Conservation (phyloP, 2,113 vertebrate genomes). For the Actinemys pallida region DNA sequence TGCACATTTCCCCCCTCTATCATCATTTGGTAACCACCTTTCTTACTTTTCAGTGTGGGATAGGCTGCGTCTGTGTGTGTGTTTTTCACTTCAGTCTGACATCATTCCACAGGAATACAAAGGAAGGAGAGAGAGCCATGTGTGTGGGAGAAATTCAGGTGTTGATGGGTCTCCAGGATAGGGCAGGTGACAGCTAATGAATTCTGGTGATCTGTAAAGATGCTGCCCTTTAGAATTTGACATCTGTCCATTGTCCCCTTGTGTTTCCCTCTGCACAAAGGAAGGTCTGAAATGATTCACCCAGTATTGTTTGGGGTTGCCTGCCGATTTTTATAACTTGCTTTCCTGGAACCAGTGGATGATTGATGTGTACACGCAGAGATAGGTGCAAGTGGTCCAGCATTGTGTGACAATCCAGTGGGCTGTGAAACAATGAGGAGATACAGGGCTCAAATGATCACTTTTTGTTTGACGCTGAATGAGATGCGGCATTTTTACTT, state of each 20-base stretch:
- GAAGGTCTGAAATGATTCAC: neutral
- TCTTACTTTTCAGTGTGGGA: neutral
- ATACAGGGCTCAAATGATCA: neutral
- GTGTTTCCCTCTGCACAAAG: neutral
- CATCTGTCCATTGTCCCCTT: neutral
- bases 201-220: neutral
- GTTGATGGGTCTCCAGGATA: neutral
- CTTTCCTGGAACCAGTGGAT: neutral
- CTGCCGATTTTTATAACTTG: neutral
- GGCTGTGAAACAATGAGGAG: neutral
- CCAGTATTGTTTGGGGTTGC: neutral
- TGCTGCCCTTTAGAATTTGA: neutral
- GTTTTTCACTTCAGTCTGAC: neutral
- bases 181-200: neutral
- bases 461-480: neutral
- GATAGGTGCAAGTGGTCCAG: neutral
- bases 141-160: neutral
- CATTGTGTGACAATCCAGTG: neutral
- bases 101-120: neutral
- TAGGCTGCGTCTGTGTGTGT: neutral
- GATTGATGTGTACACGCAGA: neutral
- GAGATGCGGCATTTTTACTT: neutral
- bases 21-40: neutral
- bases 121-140: neutral
- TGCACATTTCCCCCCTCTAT: neutral